Base-by-base conservation (phyloP, 2,797 vertebrate species). In the Gymnothorax javanicus region DNA sequence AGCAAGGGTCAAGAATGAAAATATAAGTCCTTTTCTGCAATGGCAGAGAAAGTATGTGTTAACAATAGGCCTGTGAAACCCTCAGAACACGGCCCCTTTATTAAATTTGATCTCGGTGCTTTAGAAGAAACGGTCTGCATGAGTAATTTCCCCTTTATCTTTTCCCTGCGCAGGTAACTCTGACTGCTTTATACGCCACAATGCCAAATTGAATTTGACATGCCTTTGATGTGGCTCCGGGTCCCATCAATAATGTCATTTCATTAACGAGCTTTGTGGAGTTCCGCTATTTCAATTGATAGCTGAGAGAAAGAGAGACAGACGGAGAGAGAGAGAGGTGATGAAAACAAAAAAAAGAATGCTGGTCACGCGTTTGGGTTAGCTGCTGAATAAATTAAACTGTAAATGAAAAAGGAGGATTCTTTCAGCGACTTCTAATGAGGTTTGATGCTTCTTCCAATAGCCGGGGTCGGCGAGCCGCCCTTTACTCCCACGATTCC, bases 331-430 rank as follows among this genome's bases (percentile, higher is more conserved):
- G 33, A 43, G 33, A 43, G 33, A 43, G 33, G 33, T 43, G 33
- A 43, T 43, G 33, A 43, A 43, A 43, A 43, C 33, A 75, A 75
- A 62, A 83, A 67, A 13, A 77, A 17, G 13, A 58, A 87, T 83
- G 56, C 82, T 27, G 25, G 52, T 87, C 64, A 83, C 62, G 77
- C 69, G 54, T 23, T 43, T 85, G 89, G 84, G 84, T 84, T 85
- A 87, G 85, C 60, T 25, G 84, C 81, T 84, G 88, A 83, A 90
- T 90, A 84, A 88, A 90, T 91, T 90, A 87, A 88, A 86, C 81
- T 58, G 54, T 87, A 87, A 85, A 89, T 91, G 89, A 89, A 88
- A 91, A 88, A 90, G 88, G 87, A 84, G 86, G 86, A 69, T 73
- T 84, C 77, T 88, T 86, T 88, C 91, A 88, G 50, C 25, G 54